Evolutionary conservation across 2,797 vertebrate genomes (phyloP).

Genomic region (Calcarius lapponicus): DNA sequence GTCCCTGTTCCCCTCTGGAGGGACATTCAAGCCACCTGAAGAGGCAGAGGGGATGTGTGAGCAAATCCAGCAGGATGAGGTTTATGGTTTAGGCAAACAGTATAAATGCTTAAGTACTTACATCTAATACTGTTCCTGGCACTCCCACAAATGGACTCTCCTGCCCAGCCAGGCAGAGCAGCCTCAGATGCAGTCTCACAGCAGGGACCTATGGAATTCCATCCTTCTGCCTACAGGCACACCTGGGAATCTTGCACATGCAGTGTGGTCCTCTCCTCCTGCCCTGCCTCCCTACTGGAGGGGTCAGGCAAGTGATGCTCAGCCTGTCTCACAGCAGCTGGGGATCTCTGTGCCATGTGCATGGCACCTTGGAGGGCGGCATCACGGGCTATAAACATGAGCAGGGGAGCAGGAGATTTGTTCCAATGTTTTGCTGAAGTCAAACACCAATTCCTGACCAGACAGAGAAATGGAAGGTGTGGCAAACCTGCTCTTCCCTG

Average conservation of each 20-base stretch:
- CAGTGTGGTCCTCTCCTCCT: not conserved
- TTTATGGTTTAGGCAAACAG: constrained; percentile 24
- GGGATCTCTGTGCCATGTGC: fast-evolving
- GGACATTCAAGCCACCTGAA: not conserved
- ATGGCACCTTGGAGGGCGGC: not conserved
- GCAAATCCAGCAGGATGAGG: not conserved
- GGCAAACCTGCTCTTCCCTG: fast-evolving
- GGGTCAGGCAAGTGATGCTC: not conserved
- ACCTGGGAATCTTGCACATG: not conserved
- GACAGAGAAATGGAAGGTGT: not conserved
- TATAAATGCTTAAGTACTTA: not conserved
- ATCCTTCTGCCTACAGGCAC: not conserved
- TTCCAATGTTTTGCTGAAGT: not conserved
- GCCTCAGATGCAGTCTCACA: not conserved
- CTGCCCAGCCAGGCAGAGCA: not conserved
- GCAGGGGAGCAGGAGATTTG: not conserved
- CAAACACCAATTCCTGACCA: not conserved
- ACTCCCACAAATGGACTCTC: not conserved
- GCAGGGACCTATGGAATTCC: not conserved
- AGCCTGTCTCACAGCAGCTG: not conserved
- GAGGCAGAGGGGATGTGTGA: not conserved
- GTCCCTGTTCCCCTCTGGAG: not conserved
- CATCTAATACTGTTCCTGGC: not conserved
- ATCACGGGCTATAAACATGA: fast-evolving
- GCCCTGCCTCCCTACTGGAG: fast-evolving